Evolutionary conservation across 2,888 invertebrate genomes (phyloP).

Genomic region (Diarsia mendica): DNA sequence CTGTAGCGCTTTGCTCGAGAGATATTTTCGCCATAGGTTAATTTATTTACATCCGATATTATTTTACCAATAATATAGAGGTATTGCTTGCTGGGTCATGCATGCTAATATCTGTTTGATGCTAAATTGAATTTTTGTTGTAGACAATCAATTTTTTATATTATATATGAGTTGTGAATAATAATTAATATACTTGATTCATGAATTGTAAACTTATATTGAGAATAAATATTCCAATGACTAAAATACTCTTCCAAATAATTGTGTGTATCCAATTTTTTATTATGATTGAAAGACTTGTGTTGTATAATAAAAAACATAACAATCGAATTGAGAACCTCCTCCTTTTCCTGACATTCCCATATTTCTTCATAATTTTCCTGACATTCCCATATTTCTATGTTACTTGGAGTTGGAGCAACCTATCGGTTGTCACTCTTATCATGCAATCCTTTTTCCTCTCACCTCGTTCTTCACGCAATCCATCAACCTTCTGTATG

Average conservation of each 20-base stretch:
- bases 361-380: neutral
- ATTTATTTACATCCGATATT: constrained; percentile 26
- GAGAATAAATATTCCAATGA: neutral
- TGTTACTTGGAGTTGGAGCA: neutral
- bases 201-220: neutral
- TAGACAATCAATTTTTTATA: constrained; percentile 13
- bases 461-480: neutral
- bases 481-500: neutral
- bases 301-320: constrained; percentile 48
- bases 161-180: neutral
- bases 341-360: too few relatives aligned
- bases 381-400: neutral
- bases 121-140: neutral
- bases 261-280: constrained; percentile 3
- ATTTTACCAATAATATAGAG: constrained; percentile 13
- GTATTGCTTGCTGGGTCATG: constrained; percentile 10
- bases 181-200: too few relatives aligned
- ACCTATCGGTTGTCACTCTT: neutral
- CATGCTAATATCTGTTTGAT: constrained; percentile 2
- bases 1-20: constrained; percentile 4
- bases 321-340: too few relatives aligned
- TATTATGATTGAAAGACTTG: neutral
- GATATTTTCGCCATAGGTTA: constrained; percentile 15
- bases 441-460: neutral
- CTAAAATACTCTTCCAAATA: neutral